Conservation (phyloP, 2,888 invertebrate species). For the Leistus spinibarbis region DNA sequence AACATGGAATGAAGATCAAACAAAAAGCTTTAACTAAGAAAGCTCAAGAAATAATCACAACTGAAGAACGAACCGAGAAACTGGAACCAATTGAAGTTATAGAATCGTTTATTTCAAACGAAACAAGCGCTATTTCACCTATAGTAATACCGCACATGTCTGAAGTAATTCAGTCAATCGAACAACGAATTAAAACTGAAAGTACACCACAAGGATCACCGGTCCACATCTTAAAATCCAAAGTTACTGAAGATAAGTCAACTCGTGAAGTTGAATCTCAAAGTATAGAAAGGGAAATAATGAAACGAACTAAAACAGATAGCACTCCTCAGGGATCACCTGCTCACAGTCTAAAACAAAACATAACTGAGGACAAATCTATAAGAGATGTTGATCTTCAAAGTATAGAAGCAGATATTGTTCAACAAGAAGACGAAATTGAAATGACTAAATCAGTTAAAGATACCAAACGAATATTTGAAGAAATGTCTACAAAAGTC, state of each 20-base stretch:
- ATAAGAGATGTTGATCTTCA: constrained; percentile 17
- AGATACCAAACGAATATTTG: constrained; percentile 53
- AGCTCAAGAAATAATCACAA: constrained; percentile 18
- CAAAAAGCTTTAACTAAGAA: constrained; percentile 26
- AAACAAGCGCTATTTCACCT: constrained; percentile 38
- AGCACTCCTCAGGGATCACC: constrained; percentile 16
- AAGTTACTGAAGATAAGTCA: neutral
- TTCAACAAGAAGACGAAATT: constrained; percentile 40
- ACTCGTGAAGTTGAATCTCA: neutral
- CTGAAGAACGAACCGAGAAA: constrained; percentile 19
- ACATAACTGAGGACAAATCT: constrained; percentile 17
- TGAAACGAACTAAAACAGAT: neutral
- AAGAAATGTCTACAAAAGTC: constrained; percentile 46
- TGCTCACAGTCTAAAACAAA: constrained; percentile 11
- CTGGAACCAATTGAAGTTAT: constrained; percentile 36
- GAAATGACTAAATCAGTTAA: constrained; percentile 50
- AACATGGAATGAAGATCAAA: constrained; percentile 28
- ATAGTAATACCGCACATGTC: constrained; percentile 49
- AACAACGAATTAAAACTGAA: constrained; percentile 49
- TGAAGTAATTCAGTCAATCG: constrained; percentile 51
- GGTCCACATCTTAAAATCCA: neutral
- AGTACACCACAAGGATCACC: constrained; percentile 24
- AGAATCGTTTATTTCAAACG: constrained; percentile 27
- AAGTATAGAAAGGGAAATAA: no score
- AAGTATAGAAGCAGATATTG: constrained; percentile 38